Percentiles rank a stretch among this genome's conserved stretches.
These are phyloP conservation scores for Erpobdella octoculata DNA, from an alignment of 2,888 invertebrate species.

Conservation along the genomic window DNA sequence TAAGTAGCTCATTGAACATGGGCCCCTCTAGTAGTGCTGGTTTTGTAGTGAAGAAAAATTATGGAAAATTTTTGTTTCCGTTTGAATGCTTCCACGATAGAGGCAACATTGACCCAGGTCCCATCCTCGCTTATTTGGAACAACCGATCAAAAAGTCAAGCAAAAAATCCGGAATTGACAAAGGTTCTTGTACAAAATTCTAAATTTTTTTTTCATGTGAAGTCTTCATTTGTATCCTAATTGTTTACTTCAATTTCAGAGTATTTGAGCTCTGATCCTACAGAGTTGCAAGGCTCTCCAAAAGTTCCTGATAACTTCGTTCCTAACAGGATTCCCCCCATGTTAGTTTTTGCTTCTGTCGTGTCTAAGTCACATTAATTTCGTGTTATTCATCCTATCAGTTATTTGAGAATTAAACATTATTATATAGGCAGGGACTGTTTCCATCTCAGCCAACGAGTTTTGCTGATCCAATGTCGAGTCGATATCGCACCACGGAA, in stretches of 20 bases:
- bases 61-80: constrained; percentile 68
- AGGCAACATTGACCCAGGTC: constrained; percentile 88
- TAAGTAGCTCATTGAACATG: constrained; percentile 86
- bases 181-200: too few relatives aligned
- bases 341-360: neutral
- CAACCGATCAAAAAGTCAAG: constrained; percentile 39
- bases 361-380: too few relatives aligned
- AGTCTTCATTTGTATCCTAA: too few relatives aligned
- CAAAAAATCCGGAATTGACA: constrained; percentile 27
- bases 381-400: neutral
- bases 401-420: neutral
- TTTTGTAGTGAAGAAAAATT: constrained; percentile 93
- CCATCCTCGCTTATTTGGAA: constrained; percentile 75
- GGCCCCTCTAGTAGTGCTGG: constrained; percentile 96
- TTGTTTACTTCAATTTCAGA: too few relatives aligned
- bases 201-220: too few relatives aligned
- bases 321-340: neutral
- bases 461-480: neutral
- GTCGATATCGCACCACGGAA: too few relatives aligned
- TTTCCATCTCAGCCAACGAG: neutral
- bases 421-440: neutral
- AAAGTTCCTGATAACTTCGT: neutral
- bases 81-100: constrained; percentile 94
- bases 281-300: neutral
- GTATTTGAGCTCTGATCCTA: neutral